Conservation (phyloP, 2,888 invertebrate species). For the Melikaiella ostensackeni region DNA sequence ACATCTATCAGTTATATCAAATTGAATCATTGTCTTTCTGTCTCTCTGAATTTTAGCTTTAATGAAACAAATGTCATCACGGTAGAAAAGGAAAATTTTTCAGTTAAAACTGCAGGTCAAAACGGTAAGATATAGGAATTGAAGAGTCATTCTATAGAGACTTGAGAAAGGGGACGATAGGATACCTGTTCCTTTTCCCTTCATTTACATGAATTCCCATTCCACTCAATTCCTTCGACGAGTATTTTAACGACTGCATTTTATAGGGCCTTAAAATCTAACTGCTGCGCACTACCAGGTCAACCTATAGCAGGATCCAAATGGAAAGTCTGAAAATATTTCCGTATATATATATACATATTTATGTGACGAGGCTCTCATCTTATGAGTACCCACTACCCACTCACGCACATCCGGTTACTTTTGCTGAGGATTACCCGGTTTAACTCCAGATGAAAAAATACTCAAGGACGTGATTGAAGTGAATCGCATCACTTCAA, state of each 20-base stretch:
- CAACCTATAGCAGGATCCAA: neutral
- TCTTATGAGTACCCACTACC: neutral
- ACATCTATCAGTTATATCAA: no score
- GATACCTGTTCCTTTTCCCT: neutral
- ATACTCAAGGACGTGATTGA: slow-evolving; percentile 41
- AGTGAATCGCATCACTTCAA: slow-evolving; percentile 45
- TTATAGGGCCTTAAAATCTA: slow-evolving; percentile 13
- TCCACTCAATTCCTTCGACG: slow-evolving; percentile 17
- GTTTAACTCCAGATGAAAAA: neutral
- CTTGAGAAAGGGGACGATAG: slow-evolving; percentile 10
- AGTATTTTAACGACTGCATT: slow-evolving; percentile 30
- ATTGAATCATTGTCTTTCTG: neutral
- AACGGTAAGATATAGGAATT: neutral
- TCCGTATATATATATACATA: neutral
- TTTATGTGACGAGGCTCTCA: slow-evolving; percentile 6
- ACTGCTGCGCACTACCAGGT: neutral
- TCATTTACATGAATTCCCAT: slow-evolving; percentile 4
- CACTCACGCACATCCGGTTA: neutral
- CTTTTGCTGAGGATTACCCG: neutral
- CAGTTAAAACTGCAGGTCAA: neutral
- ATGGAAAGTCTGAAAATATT: neutral
- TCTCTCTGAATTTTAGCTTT: neutral
- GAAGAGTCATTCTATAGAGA: neutral
- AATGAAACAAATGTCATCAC: neutral
- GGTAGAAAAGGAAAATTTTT: no score